Conservation (phyloP, 2,113 vertebrate species). For the Scortum barcoo region DNA sequence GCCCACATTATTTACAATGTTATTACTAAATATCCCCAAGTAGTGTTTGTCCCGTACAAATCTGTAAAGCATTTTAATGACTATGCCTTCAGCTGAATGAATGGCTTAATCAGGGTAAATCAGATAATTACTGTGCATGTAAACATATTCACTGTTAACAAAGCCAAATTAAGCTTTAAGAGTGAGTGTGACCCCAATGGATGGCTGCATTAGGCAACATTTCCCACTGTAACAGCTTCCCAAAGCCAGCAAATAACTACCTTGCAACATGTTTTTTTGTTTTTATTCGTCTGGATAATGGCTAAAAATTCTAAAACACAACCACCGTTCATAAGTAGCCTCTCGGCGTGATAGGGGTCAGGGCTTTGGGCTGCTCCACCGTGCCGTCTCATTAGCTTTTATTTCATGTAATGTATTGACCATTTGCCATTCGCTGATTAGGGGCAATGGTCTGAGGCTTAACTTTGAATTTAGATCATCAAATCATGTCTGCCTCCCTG, state of each 20-base stretch:
- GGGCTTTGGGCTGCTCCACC: slow-evolving; percentile 18
- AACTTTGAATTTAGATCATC: slow-evolving; percentile 38
- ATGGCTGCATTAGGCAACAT: not conserved
- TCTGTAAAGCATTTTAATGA: not conserved
- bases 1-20: not conserved
- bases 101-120: slow-evolving; percentile 16
- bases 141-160: slow-evolving; percentile 14
- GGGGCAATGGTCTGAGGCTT: slow-evolving; percentile 26
- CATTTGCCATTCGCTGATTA: slow-evolving; percentile 51
- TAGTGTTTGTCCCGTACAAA: not conserved
- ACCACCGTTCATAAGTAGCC: not conserved
- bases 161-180: slow-evolving; percentile 19
- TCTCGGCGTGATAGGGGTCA: slow-evolving; percentile 41
- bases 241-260: slow-evolving; percentile 5
- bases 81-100: slow-evolving; percentile 16
- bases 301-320: slow-evolving; percentile 20
- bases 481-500: slow-evolving; percentile 10
- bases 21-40: not conserved
- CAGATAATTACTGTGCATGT: slow-evolving; percentile 14
- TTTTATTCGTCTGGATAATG: not conserved
- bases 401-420: slow-evolving; percentile 56
- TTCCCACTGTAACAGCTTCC: not conserved
- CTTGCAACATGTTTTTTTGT: not conserved
- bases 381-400: slow-evolving; percentile 55
- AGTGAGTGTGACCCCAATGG: not conserved